Evolutionary conservation across 2,113 vertebrate species (phyloP).

Genomic region (Cephalophus harveyi): DNA sequence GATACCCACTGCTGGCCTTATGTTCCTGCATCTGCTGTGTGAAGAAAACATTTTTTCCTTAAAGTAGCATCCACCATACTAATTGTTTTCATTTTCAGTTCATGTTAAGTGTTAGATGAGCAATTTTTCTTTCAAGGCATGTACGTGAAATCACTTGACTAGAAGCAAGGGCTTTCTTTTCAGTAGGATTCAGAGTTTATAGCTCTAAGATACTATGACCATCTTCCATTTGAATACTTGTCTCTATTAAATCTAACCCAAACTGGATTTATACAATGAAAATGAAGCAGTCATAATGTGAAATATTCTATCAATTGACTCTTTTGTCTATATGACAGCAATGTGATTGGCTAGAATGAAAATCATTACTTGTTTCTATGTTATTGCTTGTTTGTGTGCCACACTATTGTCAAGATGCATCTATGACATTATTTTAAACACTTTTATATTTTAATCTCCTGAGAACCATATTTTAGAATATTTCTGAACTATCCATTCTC

Average conservation of each 20-base stretch:
- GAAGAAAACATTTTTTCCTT: constrained; percentile 63
- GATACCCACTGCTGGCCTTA: constrained; percentile 80
- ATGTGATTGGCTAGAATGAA: background rate
- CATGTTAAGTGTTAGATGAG: constrained; percentile 32
- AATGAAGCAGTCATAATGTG: background rate
- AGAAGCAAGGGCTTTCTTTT: background rate
- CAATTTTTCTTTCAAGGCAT: constrained; percentile 30
- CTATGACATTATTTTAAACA: background rate
- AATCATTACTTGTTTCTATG: background rate
- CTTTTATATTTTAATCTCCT: background rate
- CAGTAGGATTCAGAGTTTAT: background rate
- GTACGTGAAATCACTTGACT: background rate
- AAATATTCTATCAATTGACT: background rate
- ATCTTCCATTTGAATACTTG: background rate
- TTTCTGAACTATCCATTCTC: background rate
- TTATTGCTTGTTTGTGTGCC: background rate
- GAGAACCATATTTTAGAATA: background rate
- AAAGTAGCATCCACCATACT: constrained; percentile 66
- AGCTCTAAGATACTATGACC: background rate
- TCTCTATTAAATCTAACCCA: background rate
- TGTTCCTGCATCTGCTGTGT: constrained; percentile 74
- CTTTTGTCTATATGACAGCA: background rate
- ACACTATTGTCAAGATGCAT: background rate
- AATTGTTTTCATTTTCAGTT: constrained; percentile 38
- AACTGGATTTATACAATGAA: background rate